phyloP scores from a whole-genome alignment of 2,888 invertebrate species.

The Chesias legatella region DNA sequence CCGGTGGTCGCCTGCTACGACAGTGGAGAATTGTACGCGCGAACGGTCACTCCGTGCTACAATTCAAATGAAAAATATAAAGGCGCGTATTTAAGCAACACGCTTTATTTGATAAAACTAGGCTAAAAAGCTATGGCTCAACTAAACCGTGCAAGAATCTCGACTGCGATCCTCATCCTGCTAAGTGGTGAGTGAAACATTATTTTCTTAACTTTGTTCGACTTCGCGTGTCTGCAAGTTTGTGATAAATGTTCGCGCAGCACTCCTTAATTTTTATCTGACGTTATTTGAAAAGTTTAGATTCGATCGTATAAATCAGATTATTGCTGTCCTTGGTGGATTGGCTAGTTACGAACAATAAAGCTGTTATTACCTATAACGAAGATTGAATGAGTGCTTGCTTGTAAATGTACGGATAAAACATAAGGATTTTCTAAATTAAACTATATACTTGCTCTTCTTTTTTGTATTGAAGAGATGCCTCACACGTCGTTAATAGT shows the following conservation, averaged over 20 bases:
- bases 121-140: conserved; percentile 56
- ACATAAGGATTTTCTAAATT: too few species aligned
- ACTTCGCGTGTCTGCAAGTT: conserved; percentile 40
- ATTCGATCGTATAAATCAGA: conserved; percentile 18
- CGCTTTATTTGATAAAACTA: conserved; percentile 23
- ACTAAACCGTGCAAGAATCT: conserved; percentile 36
- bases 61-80: conserved; percentile 2
- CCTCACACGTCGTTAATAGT: too few species aligned
- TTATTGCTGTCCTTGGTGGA: conserved; percentile 8
- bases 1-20: conserved; percentile 23
- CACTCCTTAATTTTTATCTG: conserved; percentile 28
- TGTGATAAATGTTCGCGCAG: conserved; percentile 41
- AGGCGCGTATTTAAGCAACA: neutral
- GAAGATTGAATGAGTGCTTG: too few species aligned
- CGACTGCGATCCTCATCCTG: conserved; percentile 54
- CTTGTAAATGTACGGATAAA: too few species aligned
- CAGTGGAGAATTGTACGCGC: conserved; percentile 35
- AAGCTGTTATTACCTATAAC: too few species aligned
- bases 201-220: conserved; percentile 39
- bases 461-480: too few species aligned
- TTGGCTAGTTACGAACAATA: neutral
- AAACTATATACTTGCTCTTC: too few species aligned
- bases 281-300: conserved; percentile 31
- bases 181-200: conserved; percentile 66
- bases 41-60: conserved; percentile 25